These are phyloP conservation scores for Xestia ashworthii DNA, from an alignment of 2,888 invertebrate genomes.

Conservation along the genomic window DNA sequence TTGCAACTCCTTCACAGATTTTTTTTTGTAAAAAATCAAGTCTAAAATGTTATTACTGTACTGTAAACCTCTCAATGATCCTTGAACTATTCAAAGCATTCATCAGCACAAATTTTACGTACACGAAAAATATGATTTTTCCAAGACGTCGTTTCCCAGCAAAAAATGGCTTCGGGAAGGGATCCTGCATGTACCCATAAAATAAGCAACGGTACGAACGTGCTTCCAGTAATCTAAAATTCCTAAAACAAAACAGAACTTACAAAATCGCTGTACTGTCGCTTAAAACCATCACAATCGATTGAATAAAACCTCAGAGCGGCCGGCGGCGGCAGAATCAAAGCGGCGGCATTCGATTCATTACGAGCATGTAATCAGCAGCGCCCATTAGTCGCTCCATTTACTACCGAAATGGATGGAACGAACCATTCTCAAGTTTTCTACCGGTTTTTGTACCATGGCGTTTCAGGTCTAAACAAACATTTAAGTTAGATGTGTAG, in stretches of 20 bases:
- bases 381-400: constrained; percentile 60
- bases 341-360: constrained; percentile 49
- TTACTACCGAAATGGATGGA: constrained; percentile 53
- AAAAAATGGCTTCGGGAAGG: neutral
- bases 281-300: constrained; percentile 35
- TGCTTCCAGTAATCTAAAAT: neutral
- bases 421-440: constrained; percentile 44
- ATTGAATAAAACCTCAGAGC: constrained; percentile 37
- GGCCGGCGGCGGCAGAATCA: constrained; percentile 26
- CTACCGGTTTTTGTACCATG: constrained; percentile 33
- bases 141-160: neutral
- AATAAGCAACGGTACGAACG: neutral
- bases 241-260: constrained; percentile 4
- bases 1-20: neutral
- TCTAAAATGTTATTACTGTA: neutral
- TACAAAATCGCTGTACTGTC: constrained; percentile 10
- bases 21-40: no score
- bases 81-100: neutral
- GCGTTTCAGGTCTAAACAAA: constrained; percentile 34
- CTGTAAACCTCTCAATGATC: neutral
- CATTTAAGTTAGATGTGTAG: neutral
- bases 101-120: no score
- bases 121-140: neutral
- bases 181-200: neutral
- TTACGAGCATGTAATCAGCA: constrained; percentile 60